Evolutionary conservation across 30 jellyfish, hydroid and myxozoan species (phyloP).

Genomic region (Pseudorhiza aurosa): DNA sequence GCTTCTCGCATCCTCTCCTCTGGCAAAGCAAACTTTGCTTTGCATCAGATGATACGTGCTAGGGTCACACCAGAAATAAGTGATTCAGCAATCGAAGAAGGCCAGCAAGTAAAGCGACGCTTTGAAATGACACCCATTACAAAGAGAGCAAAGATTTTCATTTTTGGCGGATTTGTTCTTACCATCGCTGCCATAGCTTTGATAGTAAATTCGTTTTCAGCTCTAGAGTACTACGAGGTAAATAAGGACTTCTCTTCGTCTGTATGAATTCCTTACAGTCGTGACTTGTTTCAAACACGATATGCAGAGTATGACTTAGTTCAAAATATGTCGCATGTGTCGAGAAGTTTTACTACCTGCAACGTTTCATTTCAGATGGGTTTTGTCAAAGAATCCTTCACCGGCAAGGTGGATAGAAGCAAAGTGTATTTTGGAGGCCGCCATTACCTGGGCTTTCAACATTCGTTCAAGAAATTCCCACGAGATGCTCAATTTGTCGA

Average conservation of each 20-base stretch:
- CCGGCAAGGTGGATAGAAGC: constrained; percentile 37
- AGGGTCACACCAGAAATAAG: no score
- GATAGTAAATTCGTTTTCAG: background rate
- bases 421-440: constrained; percentile 37
- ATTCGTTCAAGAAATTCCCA: constrained; percentile 14
- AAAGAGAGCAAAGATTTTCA: background rate
- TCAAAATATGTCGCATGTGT: no score
- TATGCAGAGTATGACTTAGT: no score
- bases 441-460: constrained; percentile 4
- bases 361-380: constrained; percentile 11
- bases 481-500: constrained; percentile 3
- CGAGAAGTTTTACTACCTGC: background rate
- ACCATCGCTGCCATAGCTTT: background rate
- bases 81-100: no score
- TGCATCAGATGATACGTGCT: no score
- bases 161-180: background rate
- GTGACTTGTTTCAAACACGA: no score
- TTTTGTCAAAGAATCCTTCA: background rate
- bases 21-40: no score
- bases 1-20: no score
- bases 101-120: no score
- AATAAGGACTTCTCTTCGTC: background rate
- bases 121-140: background rate
- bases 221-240: constrained; percentile 6
- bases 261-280: no score